Base-by-base conservation (phyloP, 1,140 invertebrate species). In the Homarus americanus region DNA sequence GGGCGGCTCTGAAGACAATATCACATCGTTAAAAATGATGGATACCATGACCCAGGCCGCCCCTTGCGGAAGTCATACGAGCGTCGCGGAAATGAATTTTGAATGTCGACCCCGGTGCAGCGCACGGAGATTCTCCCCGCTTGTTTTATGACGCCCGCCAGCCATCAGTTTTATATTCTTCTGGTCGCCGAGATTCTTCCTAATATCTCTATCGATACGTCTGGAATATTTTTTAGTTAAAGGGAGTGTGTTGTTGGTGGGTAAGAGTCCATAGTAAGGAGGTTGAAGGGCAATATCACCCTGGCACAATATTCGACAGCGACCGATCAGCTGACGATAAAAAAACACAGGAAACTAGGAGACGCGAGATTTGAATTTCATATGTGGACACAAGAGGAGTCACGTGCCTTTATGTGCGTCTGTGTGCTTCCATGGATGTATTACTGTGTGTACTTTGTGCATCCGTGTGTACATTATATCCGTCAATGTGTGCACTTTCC, bases 11-110 rank as follows among this genome's bases (percentile, higher is more conserved):
- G 73, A 76, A 87, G 85, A 87, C 85, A 87, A 87, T 87, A 87
- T 87, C 85, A 79, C 85, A 87, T 87, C 85, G 85, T 87, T 87
- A 87, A 87, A 87, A 87, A 87, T 87, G 85, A 87, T 87, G 85
- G 85, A 87, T 87, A 87, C 85, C 85, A 69, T 66, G 85, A 87
- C 85, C 76, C 85, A n/a, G 53, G 75, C 85, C 85, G 76, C 85
- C 85, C 85, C 72, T 63, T 53, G 75, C 85, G 85, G 85, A 87
- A 87, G 85, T 80, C 85, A 79, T 76, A 58, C 58, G 38, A 63
- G 85, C 40, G 24, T 66, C 75, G 75, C 76, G 85, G 85, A 87
- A 87, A 87, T 87, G 85, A 87, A 87, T 87, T 87, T 80, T 87
- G 85, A 87, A 87, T 80, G 75, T 28, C 85, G 53, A 36, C 49